Evolutionary conservation across 2,888 invertebrate species (phyloP), one percentile per base, ranked within the genome.

Genomic region (Leptinotarsa peninsularis): DNA sequence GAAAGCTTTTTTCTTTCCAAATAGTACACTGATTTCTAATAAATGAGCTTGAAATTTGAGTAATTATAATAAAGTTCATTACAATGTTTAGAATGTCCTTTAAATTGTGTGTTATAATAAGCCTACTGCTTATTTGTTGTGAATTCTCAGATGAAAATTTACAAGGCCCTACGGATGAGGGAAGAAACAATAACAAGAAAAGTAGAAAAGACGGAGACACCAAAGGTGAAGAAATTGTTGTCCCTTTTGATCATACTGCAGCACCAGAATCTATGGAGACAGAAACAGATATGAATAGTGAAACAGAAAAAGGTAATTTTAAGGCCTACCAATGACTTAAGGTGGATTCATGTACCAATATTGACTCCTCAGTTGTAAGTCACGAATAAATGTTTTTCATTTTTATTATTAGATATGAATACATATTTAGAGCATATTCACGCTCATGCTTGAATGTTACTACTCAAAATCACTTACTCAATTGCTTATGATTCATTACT

Each of bases 101-200:
- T 15, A 58, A 58, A 58, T 58, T 58, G 10, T 58, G 23, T 14
- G 14, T 58, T 23, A 58, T 58, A 23, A 58, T 58, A 21, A 23
- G 58, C 17, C 69, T 87, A 68, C 78, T 82, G 18, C 72, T 88
- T 10, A 67, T 86, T 60, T 86, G 84, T 71, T 88, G 86, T 78
- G 86, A 86, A 79, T 84, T 86, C 76, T 85, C 86, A 43, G 85
- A 85, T 58, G 87, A 85, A 76, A 77, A 71, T 49, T 75, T 82
- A 33, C 83, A 83, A 75, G 84, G 84, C 7, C 85, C 85, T 27
- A 80, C 82, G 5, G 72, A 67, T 27, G 78, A 67, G 18, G 66
- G 52, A 14, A 23, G 72, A n/a, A 73, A 75, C 49, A 54, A 50
- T 50, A 76, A 58, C 10, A 76, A 74, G 23, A 72, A 76, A 56